phyloP scores from a whole-genome alignment of 2,888 invertebrate genomes.

The Lepidocyrtinus sp. region DNA sequence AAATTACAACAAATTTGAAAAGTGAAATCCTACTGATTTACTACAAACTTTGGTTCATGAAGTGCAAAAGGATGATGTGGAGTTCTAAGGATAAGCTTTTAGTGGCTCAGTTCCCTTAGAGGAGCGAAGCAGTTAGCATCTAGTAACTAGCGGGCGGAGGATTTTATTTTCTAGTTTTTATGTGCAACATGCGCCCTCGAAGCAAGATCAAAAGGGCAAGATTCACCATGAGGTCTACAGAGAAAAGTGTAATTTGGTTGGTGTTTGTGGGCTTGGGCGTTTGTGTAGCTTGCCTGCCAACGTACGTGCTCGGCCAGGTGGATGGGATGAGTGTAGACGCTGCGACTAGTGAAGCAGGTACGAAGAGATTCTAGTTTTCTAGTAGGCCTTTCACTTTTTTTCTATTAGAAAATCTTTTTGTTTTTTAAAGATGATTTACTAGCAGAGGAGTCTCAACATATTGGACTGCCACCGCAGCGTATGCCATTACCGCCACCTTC shows the following conservation, averaged over 20 bases:
- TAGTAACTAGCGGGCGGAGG: constrained; percentile 21
- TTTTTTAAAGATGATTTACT: constrained; percentile 34
- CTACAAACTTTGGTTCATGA: constrained; percentile 41
- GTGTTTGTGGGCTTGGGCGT: constrained; percentile 39
- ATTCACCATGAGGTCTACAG: constrained; percentile 30
- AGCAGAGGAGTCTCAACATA: constrained; percentile 44
- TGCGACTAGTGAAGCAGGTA: constrained; percentile 38
- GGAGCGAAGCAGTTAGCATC: constrained; percentile 54
- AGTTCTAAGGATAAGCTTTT: constrained; percentile 47
- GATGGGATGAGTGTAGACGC: no score
- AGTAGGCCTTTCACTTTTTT: constrained; percentile 1
- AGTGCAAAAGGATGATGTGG: constrained; percentile 28
- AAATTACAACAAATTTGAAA: constrained; percentile 62
- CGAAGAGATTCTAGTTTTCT: neutral
- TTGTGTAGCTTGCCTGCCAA: constrained; percentile 50
- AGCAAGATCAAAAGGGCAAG: constrained; percentile 42
- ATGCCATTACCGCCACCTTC: neutral
- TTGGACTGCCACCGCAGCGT: constrained; percentile 12
- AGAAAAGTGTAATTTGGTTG: constrained; percentile 30
- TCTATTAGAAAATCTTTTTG: neutral
- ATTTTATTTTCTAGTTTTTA: constrained; percentile 32
- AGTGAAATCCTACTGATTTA: constrained; percentile 62
- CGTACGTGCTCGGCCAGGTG: no score
- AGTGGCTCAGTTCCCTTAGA: constrained; percentile 52
- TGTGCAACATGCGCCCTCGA: constrained; percentile 45